phyloP scores from a whole-genome alignment of 53 echinoderm and acorn worm species.

The Actinopyga echinites region DNA sequence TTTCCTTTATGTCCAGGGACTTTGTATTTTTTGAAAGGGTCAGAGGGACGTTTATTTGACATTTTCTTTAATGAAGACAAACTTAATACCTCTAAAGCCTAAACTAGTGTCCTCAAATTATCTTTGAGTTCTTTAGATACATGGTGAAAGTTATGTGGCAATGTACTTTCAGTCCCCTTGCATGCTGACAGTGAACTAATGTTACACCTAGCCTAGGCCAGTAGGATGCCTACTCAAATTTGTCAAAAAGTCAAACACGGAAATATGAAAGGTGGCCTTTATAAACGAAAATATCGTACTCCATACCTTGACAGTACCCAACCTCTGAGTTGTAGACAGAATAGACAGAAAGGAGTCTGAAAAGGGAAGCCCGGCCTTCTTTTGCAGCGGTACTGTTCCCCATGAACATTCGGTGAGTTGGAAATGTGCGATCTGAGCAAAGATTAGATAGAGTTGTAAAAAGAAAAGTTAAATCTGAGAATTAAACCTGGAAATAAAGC shows the following conservation, averaged over 20 bases:
- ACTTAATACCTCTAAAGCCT: too few species aligned
- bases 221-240: too few species aligned
- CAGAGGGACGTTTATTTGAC: too few species aligned
- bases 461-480: not conserved
- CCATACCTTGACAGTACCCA: slow-evolving; percentile 97
- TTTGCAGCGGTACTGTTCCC: slow-evolving; percentile 56
- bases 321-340: slow-evolving; percentile 86
- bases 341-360: slow-evolving; percentile 82
- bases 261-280: not conserved
- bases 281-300: not conserved
- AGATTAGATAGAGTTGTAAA: not conserved
- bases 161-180: too few species aligned
- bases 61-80: too few species aligned
- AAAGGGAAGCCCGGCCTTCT: slow-evolving; percentile 83
- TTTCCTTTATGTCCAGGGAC: too few species aligned
- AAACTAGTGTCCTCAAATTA: too few species aligned
- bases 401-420: slow-evolving; percentile 82
- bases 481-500: not conserved
- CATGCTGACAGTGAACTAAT: too few species aligned
- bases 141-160: too few species aligned
- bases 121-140: too few species aligned
- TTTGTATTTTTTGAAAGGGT: too few species aligned
- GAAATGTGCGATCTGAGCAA: slow-evolving; percentile 80
- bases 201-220: too few species aligned
- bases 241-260: not conserved